Base-by-base conservation (phyloP, 2,888 invertebrate genomes). In the Patella pellucida region DNA sequence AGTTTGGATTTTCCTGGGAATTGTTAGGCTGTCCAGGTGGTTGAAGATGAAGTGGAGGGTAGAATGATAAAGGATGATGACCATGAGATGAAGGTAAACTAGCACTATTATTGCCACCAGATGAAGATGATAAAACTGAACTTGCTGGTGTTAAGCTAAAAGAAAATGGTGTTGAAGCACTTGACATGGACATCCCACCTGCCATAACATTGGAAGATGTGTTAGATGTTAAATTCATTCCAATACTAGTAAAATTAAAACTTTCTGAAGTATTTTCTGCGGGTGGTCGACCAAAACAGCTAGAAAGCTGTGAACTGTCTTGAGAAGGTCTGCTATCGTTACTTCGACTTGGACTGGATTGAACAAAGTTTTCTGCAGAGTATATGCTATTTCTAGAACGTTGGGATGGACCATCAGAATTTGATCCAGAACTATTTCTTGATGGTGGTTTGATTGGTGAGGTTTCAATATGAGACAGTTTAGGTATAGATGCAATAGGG, bases 361-460 rank as follows among this genome's bases (percentile, higher is more conserved):
- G 84, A 12, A 87, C 87, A 83, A 87, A 87, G 76, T 84, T 87
- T 62, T 87, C 87, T 11, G 86, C 87, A 23, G 87, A 87, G 75
- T 85, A 87, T 50, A 86, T 84, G 71, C 83, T 81, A 69, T 75
- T 77, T 67, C 78, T 73, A 54, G 79, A 79, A 67, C 79, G 78
- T 69, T 73, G 73, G 15, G 54, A 72, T 15, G 74, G 62, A 23
- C 12, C 62, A 62, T 62, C 62, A 11, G 62, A 62, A 62, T 62
- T 62, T 9, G 62, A 62, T 62, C 62, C 74, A 51, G 78, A 73
- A 52, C 54, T 74, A 31, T 74, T 74, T 15, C 54, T 70, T n/a
- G 56, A 62, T 12, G 68, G 15, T 9, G 72, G 68, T 11, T 73
- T 78, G 11, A 69, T 69, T 52, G 71, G 74, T 3, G 73, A 52